Percentiles rank a stretch among this genome's conserved stretches.
Conservation (phyloP, 1,140 invertebrate genomes). For the Agrilus planipennis region DNA sequence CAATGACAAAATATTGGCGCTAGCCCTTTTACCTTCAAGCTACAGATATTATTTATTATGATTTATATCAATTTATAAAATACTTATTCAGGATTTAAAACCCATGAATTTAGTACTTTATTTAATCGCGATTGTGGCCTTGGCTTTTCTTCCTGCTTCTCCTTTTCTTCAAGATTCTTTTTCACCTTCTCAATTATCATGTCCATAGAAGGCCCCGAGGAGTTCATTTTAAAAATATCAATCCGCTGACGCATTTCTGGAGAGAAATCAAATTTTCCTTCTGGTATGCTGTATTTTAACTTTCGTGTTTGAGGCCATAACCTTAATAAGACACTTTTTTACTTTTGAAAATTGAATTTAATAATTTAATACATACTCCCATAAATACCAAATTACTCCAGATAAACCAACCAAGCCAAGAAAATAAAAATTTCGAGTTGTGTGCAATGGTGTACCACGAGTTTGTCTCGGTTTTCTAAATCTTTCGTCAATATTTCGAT, state of each 20-base stretch:
- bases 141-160: constrained; percentile 19
- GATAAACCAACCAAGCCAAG: constrained; percentile 22
- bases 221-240: constrained; percentile 7
- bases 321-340: constrained; percentile 11
- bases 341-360: no score
- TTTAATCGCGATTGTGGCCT: constrained; percentile 19
- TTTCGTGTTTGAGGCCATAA: constrained; percentile 13
- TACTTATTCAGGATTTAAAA: no score
- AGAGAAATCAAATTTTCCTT: constrained; percentile 13
- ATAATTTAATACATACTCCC: constrained; percentile 29
- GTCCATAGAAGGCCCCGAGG: neutral
- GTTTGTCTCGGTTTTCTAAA: constrained; percentile 38
- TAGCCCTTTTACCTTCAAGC: no score
- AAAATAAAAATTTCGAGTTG: constrained; percentile 33
- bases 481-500: constrained; percentile 26
- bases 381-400: constrained; percentile 20
- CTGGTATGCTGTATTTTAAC: constrained; percentile 10
- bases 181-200: constrained; percentile 2
- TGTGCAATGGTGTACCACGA: constrained; percentile 38
- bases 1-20: no score
- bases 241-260: constrained; percentile 7
- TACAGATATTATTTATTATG: no score
- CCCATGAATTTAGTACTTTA: constrained; percentile 11
- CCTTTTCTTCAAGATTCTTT: constrained; percentile 15
- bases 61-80: no score